A percentile compares a stretch with the other conserved stretches of the same genome.
Conservation (phyloP, 1,140 invertebrate species). For the Bradynema listronoti region DNA sequence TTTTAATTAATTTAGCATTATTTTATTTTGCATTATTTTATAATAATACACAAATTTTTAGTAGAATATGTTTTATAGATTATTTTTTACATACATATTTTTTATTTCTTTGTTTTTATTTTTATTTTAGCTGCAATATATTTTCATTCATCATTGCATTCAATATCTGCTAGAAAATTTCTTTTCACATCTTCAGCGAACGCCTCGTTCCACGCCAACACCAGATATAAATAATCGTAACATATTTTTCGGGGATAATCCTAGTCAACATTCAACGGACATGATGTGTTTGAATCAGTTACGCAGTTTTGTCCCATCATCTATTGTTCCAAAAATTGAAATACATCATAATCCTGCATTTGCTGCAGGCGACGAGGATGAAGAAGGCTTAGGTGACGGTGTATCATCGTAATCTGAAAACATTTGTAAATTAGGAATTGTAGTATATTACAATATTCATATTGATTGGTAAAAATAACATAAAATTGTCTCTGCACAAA, state of each 20-base stretch:
- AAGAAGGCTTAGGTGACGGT: too few species aligned
- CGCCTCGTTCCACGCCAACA: conserved; percentile 1
- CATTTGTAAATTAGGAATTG: too few species aligned
- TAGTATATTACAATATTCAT: too few species aligned
- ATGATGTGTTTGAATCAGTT: neutral
- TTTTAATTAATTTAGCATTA: neutral
- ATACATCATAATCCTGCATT: conserved; percentile 55
- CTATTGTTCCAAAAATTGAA: conserved; percentile 39
- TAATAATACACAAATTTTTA: neutral
- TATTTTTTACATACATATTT: neutral
- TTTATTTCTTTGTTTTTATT: neutral
- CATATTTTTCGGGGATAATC: conserved; percentile 1
- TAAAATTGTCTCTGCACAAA: too few species aligned
- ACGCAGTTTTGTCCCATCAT: neutral
- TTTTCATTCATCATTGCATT: conserved; percentile 57
- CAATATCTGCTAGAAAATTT: conserved; percentile 52
- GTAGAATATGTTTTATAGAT: neutral
- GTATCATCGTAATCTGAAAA: too few species aligned
- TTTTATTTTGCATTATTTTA: neutral
- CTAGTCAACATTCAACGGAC: too few species aligned
- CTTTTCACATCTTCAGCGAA: conserved; percentile 36
- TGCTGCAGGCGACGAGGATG: conserved; percentile 55
- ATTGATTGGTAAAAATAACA: too few species aligned
- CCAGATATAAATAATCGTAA: neutral
- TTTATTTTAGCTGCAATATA: conserved; percentile 53